Evolutionary conservation across 2,888 invertebrate genomes (phyloP).

Genomic region (Petrolisthes manimaculis): DNA sequence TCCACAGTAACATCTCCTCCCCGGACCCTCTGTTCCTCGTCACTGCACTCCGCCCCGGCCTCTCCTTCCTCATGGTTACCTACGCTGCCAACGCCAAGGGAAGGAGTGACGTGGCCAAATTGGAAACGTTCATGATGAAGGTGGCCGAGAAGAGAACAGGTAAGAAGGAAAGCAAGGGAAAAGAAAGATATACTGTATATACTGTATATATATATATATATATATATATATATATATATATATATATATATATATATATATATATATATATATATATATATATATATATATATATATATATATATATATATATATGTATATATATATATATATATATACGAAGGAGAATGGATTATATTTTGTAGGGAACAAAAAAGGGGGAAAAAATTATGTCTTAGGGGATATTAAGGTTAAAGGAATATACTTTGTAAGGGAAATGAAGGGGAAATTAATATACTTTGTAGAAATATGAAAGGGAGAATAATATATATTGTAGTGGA

Average conservation of each 20-base stretch:
- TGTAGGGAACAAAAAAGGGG: too few species aligned
- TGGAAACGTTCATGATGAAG: slow-evolving; percentile 81
- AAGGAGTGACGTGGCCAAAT: slow-evolving; percentile 78
- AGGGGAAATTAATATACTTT: too few species aligned
- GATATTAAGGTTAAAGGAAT: too few species aligned
- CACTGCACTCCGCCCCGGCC: slow-evolving; percentile 78
- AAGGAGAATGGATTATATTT: too few species aligned
- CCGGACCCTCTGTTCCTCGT: slow-evolving; percentile 47
- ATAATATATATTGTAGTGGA: too few species aligned
- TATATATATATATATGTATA: slow-evolving; percentile 4
- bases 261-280: neutral
- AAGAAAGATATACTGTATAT: neutral
- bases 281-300: neutral
- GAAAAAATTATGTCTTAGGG: too few species aligned
- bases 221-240: slow-evolving; percentile 24
- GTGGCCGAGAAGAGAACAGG: slow-evolving; percentile 74
- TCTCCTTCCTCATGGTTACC: slow-evolving; percentile 81
- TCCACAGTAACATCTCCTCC: slow-evolving; percentile 61
- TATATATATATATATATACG: slow-evolving; percentile 28
- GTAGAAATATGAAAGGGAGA: too few species aligned
- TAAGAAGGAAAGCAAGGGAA: slow-evolving; percentile 6
- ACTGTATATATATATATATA: neutral
- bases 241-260: slow-evolving; percentile 26
- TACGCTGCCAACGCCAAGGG: slow-evolving; percentile 88
- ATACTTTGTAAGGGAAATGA: too few species aligned